These are phyloP conservation scores for honey bee (Apis mellifera) DNA, from an alignment of 1,140 invertebrate species.

Conservation along the genomic window DNA sequence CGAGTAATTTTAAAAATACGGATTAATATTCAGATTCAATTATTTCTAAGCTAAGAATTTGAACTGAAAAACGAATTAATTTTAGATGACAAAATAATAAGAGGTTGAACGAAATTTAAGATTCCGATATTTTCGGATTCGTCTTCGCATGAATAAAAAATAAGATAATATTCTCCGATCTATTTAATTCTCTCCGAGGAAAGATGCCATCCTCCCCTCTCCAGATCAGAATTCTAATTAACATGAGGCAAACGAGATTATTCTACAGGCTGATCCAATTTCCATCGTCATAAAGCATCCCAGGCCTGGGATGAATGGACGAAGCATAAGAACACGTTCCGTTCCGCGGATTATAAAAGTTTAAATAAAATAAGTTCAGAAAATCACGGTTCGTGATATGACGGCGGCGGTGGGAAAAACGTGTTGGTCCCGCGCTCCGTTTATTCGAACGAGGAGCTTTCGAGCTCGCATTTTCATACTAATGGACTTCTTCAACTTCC, in stretches of 20 bases:
- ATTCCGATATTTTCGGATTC: too few species aligned
- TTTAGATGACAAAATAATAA: too few species aligned
- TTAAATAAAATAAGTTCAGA: conserved; percentile 71
- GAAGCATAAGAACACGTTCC: conserved; percentile 41
- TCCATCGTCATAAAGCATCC: neutral
- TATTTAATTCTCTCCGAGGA: neutral
- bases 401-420: conserved; percentile 35
- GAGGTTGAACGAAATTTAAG: neutral
- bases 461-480: conserved; percentile 72
- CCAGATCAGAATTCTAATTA: conserved; percentile 8
- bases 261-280: conserved; percentile 4
- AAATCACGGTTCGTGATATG: conserved; percentile 44
- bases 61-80: too few species aligned
- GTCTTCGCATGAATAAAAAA: neutral
- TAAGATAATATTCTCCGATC: neutral
- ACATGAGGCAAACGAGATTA: neutral
- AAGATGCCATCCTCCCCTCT: neutral
- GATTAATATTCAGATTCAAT: too few species aligned
- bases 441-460: conserved; percentile 71
- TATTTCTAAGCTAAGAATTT: too few species aligned
- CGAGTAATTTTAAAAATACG: too few species aligned
- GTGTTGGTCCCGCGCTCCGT: conserved; percentile 59
- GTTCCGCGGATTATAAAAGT: conserved; percentile 64
- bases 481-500: conserved; percentile 73
- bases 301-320: too few species aligned